Percentiles rank a stretch among this genome's conserved stretches.
phyloP scores from a whole-genome alignment of 2,797 vertebrate species.

The Acanthurus lineatus region DNA sequence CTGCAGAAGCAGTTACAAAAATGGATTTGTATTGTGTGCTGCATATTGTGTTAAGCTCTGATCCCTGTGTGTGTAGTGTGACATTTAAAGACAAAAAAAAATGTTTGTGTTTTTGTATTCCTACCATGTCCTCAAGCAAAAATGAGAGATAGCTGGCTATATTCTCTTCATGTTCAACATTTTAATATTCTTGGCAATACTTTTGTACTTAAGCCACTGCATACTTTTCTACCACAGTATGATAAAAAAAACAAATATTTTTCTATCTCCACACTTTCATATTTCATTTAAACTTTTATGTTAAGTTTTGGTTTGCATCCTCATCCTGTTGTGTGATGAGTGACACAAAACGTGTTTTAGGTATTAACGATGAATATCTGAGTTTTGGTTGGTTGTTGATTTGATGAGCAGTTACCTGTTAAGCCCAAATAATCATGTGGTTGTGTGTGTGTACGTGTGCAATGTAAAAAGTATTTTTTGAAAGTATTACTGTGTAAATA shows the following conservation, averaged over 20 bases:
- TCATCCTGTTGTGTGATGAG: conserved; percentile 35
- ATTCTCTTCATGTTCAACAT: conserved; percentile 77
- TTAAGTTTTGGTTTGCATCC: conserved; percentile 44
- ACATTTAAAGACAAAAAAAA: conserved; percentile 41
- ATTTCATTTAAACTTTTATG: conserved; percentile 52
- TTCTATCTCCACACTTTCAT: conserved; percentile 65
- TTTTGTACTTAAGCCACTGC: conserved; percentile 75
- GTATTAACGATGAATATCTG: conserved; percentile 36
- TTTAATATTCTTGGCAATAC: conserved; percentile 50
- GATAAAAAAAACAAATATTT: conserved; percentile 67
- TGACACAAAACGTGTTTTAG: conserved; percentile 17
- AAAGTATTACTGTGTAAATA: conserved; percentile 85
- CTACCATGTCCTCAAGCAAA: conserved; percentile 72
- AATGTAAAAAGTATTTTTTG: conserved; percentile 68
- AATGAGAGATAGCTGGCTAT: conserved; percentile 88
- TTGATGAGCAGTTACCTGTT: conserved; percentile 45
- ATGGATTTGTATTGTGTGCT: conserved; percentile 3
- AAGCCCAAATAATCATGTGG: conserved; percentile 49
- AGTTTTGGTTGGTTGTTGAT: conserved; percentile 47
- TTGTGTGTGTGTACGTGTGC: conserved; percentile 49
- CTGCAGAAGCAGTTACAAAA: conserved; percentile 5
- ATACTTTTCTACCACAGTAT: conserved; percentile 67
- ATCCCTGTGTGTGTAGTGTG: conserved; percentile 26
- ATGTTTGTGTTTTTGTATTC: conserved; percentile 47
- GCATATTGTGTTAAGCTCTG: conserved; percentile 47